Conservation (phyloP, 2,797 vertebrate species). For the Gambusia yucatana region DNA sequence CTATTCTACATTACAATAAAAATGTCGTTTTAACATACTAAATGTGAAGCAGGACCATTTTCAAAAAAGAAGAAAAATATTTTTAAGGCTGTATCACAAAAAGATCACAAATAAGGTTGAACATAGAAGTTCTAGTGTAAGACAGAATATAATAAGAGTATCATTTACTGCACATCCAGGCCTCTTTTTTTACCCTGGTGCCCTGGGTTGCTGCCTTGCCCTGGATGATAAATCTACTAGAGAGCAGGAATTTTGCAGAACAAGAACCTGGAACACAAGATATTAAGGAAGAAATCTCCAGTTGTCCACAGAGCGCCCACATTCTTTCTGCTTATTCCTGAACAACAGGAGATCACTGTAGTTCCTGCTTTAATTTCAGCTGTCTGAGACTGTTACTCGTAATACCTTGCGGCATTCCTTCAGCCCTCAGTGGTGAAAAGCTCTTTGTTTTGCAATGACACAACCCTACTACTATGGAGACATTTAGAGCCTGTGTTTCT, state of each 20-base stretch:
- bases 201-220: constrained; percentile 16
- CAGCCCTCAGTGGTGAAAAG: constrained; percentile 28
- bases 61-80: neutral
- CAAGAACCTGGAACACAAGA: constrained; percentile 65
- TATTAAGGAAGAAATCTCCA: constrained; percentile 52
- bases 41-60: neutral
- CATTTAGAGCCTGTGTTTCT: constrained; percentile 32
- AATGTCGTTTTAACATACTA: neutral
- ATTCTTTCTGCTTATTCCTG: constrained; percentile 47
- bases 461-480: constrained; percentile 35
- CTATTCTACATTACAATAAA: neutral
- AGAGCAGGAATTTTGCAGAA: constrained; percentile 50
- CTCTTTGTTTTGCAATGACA: constrained; percentile 58
- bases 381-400: constrained; percentile 34
- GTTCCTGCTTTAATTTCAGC: constrained; percentile 25
- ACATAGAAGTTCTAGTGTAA: constrained; percentile 26
- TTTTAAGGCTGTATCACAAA: neutral
- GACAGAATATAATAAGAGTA: constrained; percentile 46
- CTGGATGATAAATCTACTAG: constrained; percentile 54
- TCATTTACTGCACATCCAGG: constrained; percentile 40
- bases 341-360: constrained; percentile 38
- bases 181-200: constrained; percentile 19
- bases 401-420: constrained; percentile 23
- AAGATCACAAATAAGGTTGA: too few species aligned
- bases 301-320: constrained; percentile 14